Percentiles rank a stretch among this genome's conserved stretches.
phyloP scores from a whole-genome alignment of 2,888 invertebrate species.

The Actias luna region DNA sequence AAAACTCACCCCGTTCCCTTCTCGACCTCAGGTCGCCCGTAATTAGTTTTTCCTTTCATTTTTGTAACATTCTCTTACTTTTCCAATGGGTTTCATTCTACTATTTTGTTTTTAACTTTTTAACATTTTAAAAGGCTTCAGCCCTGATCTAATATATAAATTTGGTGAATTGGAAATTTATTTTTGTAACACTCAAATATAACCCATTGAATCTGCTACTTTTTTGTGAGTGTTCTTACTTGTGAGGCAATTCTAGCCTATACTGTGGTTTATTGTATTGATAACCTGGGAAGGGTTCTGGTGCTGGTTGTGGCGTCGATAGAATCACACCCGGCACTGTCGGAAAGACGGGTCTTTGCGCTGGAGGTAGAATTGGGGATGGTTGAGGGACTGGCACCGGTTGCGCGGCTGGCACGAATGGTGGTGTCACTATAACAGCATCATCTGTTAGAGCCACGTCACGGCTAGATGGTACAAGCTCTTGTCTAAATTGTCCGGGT shows the following conservation, averaged over 20 bases:
- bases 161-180: not conserved
- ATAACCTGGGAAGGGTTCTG: slow-evolving; percentile 54
- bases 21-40: too few species aligned
- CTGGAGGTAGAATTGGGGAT: slow-evolving; percentile 34
- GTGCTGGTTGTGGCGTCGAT: slow-evolving; percentile 35
- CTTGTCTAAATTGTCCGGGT: slow-evolving; percentile 35
- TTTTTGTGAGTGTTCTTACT: slow-evolving; percentile 38
- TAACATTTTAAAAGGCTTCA: too few species aligned
- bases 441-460: slow-evolving; percentile 73
- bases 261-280: slow-evolving; percentile 68
- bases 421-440: slow-evolving; percentile 72
- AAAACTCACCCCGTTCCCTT: too few species aligned
- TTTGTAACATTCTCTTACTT: too few species aligned
- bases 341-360: slow-evolving; percentile 45
- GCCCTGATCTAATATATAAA: too few species aligned
- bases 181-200: not conserved
- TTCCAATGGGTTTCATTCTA: too few species aligned
- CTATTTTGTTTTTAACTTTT: too few species aligned
- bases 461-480: slow-evolving; percentile 52
- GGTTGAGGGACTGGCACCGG: slow-evolving; percentile 35
- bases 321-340: slow-evolving; percentile 38
- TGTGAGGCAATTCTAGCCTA: slow-evolving; percentile 66
- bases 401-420: slow-evolving; percentile 55
- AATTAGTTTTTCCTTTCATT: too few species aligned
- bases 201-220: not conserved